Conservation (phyloP, 1,140 invertebrate genomes). For the Drosophila parabipectinata region DNA sequence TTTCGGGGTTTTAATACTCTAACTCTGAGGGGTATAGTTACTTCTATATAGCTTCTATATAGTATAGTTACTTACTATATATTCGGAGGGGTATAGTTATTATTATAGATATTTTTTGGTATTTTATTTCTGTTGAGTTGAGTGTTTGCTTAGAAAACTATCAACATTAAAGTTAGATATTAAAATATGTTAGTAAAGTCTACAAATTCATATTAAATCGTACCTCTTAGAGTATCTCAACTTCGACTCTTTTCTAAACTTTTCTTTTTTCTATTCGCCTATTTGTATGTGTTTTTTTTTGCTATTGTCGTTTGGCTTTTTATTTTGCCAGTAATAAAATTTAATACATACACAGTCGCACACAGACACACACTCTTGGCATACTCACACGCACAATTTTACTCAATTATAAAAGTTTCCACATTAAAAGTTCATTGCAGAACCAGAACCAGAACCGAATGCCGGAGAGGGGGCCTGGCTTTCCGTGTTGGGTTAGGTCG, state of each 20-base stretch:
- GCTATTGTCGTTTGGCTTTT: constrained; percentile 48
- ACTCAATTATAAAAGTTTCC: constrained; percentile 84
- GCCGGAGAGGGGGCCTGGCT: constrained; percentile 11
- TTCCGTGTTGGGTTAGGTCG: constrained; percentile 66
- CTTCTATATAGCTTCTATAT: no score
- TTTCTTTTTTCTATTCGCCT: constrained; percentile 5
- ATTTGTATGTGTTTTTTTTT: constrained; percentile 13
- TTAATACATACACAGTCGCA: constrained; percentile 61
- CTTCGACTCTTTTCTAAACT: background rate
- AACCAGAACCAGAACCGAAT: constrained; percentile 44
- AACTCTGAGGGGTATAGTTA: background rate
- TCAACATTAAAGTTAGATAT: no score
- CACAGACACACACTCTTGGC: constrained; percentile 7
- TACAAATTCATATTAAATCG: no score
- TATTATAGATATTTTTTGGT: no score
- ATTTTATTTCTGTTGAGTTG: no score
- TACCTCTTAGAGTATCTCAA: background rate
- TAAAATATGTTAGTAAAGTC: no score
- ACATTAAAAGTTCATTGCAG: constrained; percentile 83
- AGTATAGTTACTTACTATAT: no score
- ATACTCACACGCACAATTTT: constrained; percentile 63
- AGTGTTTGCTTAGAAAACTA: no score
- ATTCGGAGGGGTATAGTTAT: no score
- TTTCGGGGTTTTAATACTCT: background rate
- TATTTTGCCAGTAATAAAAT: constrained; percentile 74